Conservation (phyloP, 1,140 invertebrate species). For the Drosophila kepulauana region DNA sequence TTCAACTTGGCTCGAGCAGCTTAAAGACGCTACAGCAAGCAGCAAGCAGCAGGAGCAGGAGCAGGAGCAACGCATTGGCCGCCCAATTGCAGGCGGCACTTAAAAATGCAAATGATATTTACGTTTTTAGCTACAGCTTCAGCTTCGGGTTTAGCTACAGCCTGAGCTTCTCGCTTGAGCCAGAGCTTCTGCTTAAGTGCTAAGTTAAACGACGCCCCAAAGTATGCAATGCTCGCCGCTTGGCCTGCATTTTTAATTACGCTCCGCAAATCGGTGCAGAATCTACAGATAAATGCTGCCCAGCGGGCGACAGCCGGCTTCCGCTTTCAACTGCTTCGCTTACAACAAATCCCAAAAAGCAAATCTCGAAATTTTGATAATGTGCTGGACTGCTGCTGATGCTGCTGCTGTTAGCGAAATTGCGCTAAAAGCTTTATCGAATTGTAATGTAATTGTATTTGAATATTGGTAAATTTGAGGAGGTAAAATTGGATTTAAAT, state of each 20-base stretch:
- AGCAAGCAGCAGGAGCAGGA: neutral
- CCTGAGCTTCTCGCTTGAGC: conserved; percentile 1
- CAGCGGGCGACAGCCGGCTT: neutral
- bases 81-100: conserved; percentile 58
- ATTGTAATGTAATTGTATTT: neutral
- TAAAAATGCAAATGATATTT: conserved; percentile 83
- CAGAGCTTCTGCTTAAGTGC: conserved; percentile 64
- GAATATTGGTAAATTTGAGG: neutral
- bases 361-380: conserved; percentile 24
- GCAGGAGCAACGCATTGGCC: conserved; percentile 15
- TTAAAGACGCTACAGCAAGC: conserved; percentile 51
- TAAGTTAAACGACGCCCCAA: conserved; percentile 77
- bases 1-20: conserved; percentile 40
- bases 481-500: neutral
- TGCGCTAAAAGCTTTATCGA: neutral
- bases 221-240: conserved; percentile 50
- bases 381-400: neutral
- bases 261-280: conserved; percentile 54
- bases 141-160: conserved; percentile 7
- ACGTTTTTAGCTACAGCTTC: conserved; percentile 53
- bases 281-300: conserved; percentile 37
- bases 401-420: neutral
- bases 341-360: conserved; percentile 14
- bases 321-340: neutral
- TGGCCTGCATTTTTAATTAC: conserved; percentile 79